Base-by-base conservation (phyloP, 2,797 vertebrate genomes). In the Hypotaenidia philippensis region DNA sequence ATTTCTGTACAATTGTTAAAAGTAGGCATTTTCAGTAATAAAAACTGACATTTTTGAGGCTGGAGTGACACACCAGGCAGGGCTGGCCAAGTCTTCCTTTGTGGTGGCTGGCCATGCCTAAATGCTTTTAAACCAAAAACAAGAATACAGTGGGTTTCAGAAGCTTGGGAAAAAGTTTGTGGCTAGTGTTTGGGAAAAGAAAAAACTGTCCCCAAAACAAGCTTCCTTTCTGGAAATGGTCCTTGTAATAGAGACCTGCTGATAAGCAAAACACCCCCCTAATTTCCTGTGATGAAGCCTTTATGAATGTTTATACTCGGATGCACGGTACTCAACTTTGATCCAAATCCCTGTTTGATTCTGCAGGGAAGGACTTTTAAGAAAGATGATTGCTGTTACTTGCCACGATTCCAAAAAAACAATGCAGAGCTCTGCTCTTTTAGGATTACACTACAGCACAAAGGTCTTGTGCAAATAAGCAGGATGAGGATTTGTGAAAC, bases 81-180 rank as follows among this genome's bases (percentile, higher is more conserved):
- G 81, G 66, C 8, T 29, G 22, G 50, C 64, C 12, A 66, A 72
- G 23, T n/a, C n/a, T 70, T 40, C 82, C 66, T 83, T 91, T 7
- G 4, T 57, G 36, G 66, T 70, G 83, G 65, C 93, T 57, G 63
- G 81, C 57, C 71, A 61, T 4, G 17, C 78, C 72, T 93, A 89
- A 49, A 29, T 69, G 52, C 40, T 95, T 87, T 95, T 92, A 64
- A 76, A 75, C 45, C 16, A n/a, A 87, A 83, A 95, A 63, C 34
- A 86, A 74, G 17, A 59, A n/a, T 22, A 53, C 1, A 5, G 55
- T 14, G 31, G 20, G 14, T 53, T 92, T 64, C 41, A 38, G 9
- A 7, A 89, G 16, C 38, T 66, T 60, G 60, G 76, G 69, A 77
- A 61, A 75, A 83, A n/a, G 9, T 32, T 52, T 32, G 22, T 70